Percentiles rank a stretch among this genome's conserved stretches.
phyloP scores from a whole-genome alignment of 2,113 vertebrate genomes.

The Tympanuchus pallidicinctus region DNA sequence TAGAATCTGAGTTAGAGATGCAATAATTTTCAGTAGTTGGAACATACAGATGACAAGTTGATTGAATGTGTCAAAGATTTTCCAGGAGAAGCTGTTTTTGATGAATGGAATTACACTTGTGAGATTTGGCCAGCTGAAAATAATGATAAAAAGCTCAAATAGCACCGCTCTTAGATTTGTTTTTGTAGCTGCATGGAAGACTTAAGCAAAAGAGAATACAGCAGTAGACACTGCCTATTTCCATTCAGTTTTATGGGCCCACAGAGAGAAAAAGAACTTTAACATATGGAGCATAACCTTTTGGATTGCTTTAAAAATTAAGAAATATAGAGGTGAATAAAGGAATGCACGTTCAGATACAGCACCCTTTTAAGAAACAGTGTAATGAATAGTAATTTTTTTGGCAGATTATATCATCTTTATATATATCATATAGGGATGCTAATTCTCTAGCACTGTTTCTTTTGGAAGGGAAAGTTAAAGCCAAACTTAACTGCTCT shows the following conservation, averaged over 20 bases:
- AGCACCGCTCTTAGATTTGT: background rate
- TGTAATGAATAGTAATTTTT: background rate
- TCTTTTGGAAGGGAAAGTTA: background rate
- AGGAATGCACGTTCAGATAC: background rate
- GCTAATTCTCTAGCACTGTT: background rate
- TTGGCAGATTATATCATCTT: background rate
- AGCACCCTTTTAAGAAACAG: background rate
- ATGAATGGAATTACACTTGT: slow-evolving; percentile 19
- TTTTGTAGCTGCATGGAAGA: slow-evolving; percentile 50
- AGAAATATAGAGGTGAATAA: slow-evolving; percentile 13
- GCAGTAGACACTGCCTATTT: slow-evolving; percentile 33
- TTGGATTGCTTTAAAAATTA: slow-evolving; percentile 52
- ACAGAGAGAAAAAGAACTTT: slow-evolving; percentile 23
- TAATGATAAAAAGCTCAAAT: slow-evolving; percentile 4
- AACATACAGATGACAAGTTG: background rate
- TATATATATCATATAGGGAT: background rate
- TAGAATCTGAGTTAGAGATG: background rate
- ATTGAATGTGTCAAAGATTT: slow-evolving; percentile 23
- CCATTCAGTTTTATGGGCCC: slow-evolving; percentile 60
- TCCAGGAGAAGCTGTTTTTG: background rate
- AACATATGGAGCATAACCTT: slow-evolving; percentile 37
- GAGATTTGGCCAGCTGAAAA: slow-evolving; percentile 35
- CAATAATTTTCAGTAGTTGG: slow-evolving; percentile 22
- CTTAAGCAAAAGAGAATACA: slow-evolving; percentile 8
- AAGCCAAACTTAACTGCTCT: background rate